A percentile compares a stretch with the other conserved stretches of the same genome.
Evolutionary conservation across 2,797 vertebrate species (phyloP).

Genomic region (Brotula barbata): DNA sequence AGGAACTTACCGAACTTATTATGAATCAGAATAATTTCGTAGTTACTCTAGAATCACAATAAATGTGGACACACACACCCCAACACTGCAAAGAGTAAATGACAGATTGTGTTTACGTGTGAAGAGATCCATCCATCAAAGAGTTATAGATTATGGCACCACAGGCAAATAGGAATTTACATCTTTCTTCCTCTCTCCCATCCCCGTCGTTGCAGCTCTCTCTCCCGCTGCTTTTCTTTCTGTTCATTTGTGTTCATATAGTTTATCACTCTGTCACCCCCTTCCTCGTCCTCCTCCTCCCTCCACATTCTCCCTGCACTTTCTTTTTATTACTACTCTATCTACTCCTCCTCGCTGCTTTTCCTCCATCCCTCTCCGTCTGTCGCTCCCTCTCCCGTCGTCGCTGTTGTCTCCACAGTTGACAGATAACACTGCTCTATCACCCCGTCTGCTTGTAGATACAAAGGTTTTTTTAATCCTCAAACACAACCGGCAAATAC

Average conservation of each 20-base stretch:
- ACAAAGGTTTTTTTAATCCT: slow-evolving; percentile 43
- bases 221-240: neutral
- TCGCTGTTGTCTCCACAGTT: slow-evolving; percentile 25
- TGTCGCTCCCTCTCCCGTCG: slow-evolving; percentile 19
- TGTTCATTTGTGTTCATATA: neutral
- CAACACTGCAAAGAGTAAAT: no score
- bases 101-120: no score
- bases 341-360: neutral
- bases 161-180: neutral
- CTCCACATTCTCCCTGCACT: neutral
- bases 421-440: slow-evolving; percentile 30
- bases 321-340: neutral
- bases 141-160: no score
- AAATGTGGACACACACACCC: no score
- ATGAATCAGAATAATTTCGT: no score
- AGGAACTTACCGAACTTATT: no score
- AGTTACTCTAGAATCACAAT: no score
- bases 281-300: neutral
- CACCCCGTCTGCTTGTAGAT: slow-evolving; percentile 25
- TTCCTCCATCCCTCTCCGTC: slow-evolving; percentile 4
- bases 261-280: neutral
- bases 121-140: no score
- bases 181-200: neutral
- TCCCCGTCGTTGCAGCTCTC: neutral
- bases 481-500: slow-evolving; percentile 37